Evolutionary conservation across 2,797 vertebrate genomes (phyloP), one percentile per base, ranked within the genome.

Genomic region (Cossypha dichroa): DNA sequence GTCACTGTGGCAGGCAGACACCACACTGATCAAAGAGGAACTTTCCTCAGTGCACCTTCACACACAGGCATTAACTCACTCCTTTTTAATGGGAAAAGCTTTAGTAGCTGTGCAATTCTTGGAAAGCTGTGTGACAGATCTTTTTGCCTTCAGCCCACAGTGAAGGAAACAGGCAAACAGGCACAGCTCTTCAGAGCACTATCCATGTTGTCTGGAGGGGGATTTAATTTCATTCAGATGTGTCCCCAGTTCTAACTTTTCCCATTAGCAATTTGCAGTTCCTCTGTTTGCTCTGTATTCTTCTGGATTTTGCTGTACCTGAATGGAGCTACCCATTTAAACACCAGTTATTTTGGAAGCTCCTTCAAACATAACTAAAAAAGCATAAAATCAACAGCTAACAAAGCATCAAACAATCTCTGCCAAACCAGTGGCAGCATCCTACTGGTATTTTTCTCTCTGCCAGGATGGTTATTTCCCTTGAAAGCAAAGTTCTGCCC

Each of bases 351-450:
- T 34, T 88, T 69, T 29, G 36, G 67, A 95, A 90, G 18, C 13
- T 51, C 28, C 33, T 74, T 70, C 76, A 90, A 78, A 72, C 1
- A 1, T 48, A 51, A 76, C 19, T 56, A 59, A 74, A 81, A 43
- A 38, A 33, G 1, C 29, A 59, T 48, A 86, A 55, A 91, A 72
- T 80, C 82, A 84, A 92, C 68, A 72, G 34, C 49, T 83, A 80
- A 77, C 17, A 87, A 87, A 93, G 55, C 43, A 28, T 29, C 54
- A 69, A 80, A 81, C 22, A 45, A 49, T 31, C 48, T 69, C 45
- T 91, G 80, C n/a, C 86, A 88, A 93, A 90, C 13, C 55, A 90
- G 63, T 60, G 59, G 68, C 76, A 90, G 76, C 43, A 85, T 75
- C 72, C 64, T 66, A 90, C 58, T 31, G 72, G 18, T 60, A 55